phyloP scores from a whole-genome alignment of 2,888 invertebrate species.

The Plemyria rubiginata region DNA sequence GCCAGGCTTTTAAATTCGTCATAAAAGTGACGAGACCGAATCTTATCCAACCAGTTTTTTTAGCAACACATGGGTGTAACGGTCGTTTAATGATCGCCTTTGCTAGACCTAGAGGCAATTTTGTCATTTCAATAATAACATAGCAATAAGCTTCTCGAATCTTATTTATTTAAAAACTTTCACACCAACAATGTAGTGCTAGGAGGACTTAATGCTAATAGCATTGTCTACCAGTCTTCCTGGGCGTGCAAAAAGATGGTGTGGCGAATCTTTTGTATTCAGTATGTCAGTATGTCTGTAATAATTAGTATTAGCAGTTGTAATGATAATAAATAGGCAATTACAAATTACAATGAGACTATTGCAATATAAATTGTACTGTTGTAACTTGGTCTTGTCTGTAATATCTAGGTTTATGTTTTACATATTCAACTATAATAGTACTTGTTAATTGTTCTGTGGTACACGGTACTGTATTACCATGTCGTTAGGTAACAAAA shows the following conservation, averaged over 20 bases:
- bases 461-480: not conserved
- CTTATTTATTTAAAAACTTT: too few species aligned
- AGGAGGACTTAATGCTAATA: too few species aligned
- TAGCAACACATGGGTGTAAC: slow-evolving; percentile 19
- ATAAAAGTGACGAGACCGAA: slow-evolving; percentile 15
- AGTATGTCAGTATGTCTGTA: not conserved
- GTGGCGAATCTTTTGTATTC: too few species aligned
- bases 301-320: not conserved
- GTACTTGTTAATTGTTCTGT: not conserved
- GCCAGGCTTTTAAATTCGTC: slow-evolving; percentile 17
- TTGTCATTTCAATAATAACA: too few species aligned
- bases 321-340: not conserved
- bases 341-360: too few species aligned
- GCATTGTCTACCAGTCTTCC: too few species aligned
- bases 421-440: too few species aligned
- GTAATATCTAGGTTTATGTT: not conserved
- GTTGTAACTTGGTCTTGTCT: not conserved
- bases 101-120: slow-evolving; percentile 1
- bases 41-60: slow-evolving; percentile 18
- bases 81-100: not conserved
- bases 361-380: too few species aligned
- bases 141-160: not conserved
- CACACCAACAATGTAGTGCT: too few species aligned
- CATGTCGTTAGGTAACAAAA: too few species aligned
- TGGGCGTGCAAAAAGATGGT: too few species aligned